Conservation (phyloP, 2,113 vertebrate genomes). For the Lipophrys pholis region DNA sequence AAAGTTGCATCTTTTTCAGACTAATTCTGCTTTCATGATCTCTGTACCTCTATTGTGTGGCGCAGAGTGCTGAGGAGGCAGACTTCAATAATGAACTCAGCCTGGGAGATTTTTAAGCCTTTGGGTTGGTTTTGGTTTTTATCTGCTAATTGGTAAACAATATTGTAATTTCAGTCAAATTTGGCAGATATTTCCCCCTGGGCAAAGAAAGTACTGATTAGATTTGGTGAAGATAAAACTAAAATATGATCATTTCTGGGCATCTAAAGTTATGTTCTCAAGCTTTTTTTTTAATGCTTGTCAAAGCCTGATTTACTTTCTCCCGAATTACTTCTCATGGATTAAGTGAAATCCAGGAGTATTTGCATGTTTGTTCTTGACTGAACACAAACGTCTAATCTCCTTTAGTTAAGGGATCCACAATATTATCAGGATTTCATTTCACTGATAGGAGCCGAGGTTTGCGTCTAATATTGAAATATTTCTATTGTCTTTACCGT, state of each 20-base stretch:
- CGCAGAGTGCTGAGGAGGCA: background rate
- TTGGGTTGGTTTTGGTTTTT: conserved; percentile 21
- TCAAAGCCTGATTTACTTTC: background rate
- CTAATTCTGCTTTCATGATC: conserved; percentile 25
- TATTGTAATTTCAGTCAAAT: conserved; percentile 17
- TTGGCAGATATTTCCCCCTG: conserved; percentile 7
- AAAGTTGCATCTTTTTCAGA: conserved; percentile 24
- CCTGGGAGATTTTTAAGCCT: conserved; percentile 8
- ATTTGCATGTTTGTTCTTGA: background rate
- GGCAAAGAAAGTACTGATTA: conserved; percentile 10
- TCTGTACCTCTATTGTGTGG: conserved; percentile 16
- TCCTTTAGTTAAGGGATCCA: too few relatives aligned
- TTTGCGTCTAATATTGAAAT: too few relatives aligned
- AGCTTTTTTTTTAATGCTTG: background rate
- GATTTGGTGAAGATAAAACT: background rate
- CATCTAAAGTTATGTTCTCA: background rate
- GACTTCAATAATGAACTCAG: conserved; percentile 32
- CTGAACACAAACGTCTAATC: too few relatives aligned
- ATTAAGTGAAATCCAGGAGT: background rate
- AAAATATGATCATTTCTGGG: too few relatives aligned
- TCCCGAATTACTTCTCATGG: background rate
- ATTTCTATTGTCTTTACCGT: too few relatives aligned
- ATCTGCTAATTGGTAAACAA: conserved; percentile 37
- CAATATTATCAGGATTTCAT: too few relatives aligned
- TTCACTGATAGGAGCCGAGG: too few relatives aligned